These are phyloP conservation scores for Hormaphis cornu DNA, from an alignment of 1,140 invertebrate genomes.

Conservation along the genomic window DNA sequence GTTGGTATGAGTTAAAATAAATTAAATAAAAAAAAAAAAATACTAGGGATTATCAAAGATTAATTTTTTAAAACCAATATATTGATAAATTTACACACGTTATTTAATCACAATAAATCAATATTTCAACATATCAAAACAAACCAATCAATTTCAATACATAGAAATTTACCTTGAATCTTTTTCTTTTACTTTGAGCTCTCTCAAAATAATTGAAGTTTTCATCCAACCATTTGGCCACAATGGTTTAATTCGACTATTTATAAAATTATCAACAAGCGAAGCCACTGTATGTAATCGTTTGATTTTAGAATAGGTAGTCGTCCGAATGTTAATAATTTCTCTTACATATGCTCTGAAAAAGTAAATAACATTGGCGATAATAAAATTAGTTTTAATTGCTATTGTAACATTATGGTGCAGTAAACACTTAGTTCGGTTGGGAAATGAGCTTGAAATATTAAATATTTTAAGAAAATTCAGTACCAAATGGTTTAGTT, in stretches of 20 bases:
- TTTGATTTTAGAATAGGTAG: conserved; percentile 38
- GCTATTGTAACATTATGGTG: no score
- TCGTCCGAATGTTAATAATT: conserved; percentile 30
- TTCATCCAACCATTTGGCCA: conserved; percentile 52
- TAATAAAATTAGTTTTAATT: background rate
- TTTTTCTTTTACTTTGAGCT: conserved; percentile 25
- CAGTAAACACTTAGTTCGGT: no score
- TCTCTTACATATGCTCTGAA: conserved; percentile 33
- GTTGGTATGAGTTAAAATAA: no score
- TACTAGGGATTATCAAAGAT: no score
- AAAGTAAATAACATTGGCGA: background rate
- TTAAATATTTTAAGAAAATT: no score
- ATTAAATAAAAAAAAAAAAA: no score
- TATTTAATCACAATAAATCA: no score
- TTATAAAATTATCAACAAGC: conserved; percentile 46
- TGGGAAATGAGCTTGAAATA: no score
- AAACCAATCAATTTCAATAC: background rate
- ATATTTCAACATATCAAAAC: no score
- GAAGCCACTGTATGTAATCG: conserved; percentile 45
- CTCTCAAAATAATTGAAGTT: conserved; percentile 33
- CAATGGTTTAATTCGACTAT: conserved; percentile 44
- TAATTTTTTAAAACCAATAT: no score
- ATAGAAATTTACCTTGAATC: conserved; percentile 7
- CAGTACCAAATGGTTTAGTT: no score
- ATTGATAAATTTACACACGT: no score